Evolutionary conservation across 2,113 vertebrate genomes (phyloP), one percentile per base, ranked within the genome.

Genomic region (Chunga burmeisteri): DNA sequence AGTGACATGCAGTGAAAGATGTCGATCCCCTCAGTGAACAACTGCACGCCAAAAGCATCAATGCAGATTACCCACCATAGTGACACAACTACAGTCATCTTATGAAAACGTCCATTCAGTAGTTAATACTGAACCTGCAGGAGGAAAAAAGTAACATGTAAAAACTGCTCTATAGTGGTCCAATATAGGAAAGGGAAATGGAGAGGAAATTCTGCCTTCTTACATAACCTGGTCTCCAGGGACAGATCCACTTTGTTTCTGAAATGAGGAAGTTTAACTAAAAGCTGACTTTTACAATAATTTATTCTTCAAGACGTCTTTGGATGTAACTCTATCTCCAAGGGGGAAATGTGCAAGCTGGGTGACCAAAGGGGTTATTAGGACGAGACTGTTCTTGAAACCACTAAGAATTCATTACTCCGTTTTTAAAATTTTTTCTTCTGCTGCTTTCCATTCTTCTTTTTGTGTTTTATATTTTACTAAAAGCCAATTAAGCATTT

Each of bases 211-310:
- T 75, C 86, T 95, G 86, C 83, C 53, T 79, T 50, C 71, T 77
- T 44, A 46, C 66, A 46, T 36, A 66, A 25, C 81, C 81, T 2
- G 36, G 87, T 94, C 92, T 93, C 95, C 86, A 96, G 83, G 93
- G 83, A 95, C 83, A 85, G 75, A 96, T 53, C 55, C 67, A 56
- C 86, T 91, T 66, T 17, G 55, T 7, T 62, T 88, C 87, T 86
- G 84, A 95, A 91, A 93, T 81, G 65, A 91, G 61, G 55, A 78
- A 58, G 47, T 81, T 91, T 53, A 89, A 94, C 84, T 93, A 89
- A 65, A 90, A 93, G 34, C 65, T 89, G 81, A 86, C 55, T 96
- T 92, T 66, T 77, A 74, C 13, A 2, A 61, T 70, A 25, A 52
- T 73, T 36, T 53, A 81, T 73, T 68, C 73, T 49, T 56, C n/a